phyloP scores from a whole-genome alignment of 2,113 vertebrate species.

The Benitochromis conjunctus region DNA sequence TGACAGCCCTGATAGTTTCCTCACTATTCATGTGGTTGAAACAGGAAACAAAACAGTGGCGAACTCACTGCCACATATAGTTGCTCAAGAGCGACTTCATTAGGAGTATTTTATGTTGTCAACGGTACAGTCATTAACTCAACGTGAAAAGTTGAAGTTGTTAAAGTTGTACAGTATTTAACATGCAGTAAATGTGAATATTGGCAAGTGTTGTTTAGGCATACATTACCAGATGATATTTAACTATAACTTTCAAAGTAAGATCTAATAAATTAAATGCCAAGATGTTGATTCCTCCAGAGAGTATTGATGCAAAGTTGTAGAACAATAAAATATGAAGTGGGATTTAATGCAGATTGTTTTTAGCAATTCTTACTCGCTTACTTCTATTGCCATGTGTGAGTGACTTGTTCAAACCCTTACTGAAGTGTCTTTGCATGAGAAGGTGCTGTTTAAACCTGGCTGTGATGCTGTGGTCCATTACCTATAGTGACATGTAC shows the following conservation, averaged over 20 bases:
- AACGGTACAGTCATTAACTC: not conserved
- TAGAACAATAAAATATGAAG: not conserved
- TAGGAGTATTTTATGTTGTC: not conserved
- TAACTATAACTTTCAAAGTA: not conserved
- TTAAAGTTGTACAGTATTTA: not conserved
- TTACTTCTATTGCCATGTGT: not conserved
- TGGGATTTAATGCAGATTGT: not conserved
- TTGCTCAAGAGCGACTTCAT: constrained; percentile 25
- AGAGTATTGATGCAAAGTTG: not conserved
- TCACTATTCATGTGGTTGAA: constrained; percentile 58
- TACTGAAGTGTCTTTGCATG: not conserved
- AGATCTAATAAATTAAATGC: not conserved
- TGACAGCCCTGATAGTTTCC: constrained; percentile 41
- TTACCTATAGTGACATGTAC: not conserved
- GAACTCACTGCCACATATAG: not conserved
- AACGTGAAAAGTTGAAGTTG: not conserved
- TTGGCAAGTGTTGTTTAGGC: not conserved
- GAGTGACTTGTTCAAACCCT: not conserved
- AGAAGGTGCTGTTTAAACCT: not conserved
- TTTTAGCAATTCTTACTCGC: not conserved
- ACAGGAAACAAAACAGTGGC: constrained; percentile 48
- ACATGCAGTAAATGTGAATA: not conserved
- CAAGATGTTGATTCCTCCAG: not conserved
- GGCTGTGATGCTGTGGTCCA: not conserved
- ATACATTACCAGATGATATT: not conserved